phyloP scores from a whole-genome alignment of 2,113 vertebrate species.

The Cygnus buccinator region DNA sequence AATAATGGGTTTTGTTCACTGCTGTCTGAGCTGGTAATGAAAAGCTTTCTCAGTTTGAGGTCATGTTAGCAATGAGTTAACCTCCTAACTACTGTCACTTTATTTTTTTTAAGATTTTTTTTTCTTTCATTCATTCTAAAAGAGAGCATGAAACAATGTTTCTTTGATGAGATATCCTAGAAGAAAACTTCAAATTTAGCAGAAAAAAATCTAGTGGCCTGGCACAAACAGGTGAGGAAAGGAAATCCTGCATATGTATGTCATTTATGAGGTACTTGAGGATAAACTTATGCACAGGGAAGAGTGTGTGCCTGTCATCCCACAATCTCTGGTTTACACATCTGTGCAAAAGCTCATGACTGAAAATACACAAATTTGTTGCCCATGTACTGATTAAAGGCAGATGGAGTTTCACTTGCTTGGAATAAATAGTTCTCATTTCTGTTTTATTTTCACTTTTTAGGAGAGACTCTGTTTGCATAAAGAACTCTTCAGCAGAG shows the following conservation, averaged over 20 bases:
- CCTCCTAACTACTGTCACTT: background rate
- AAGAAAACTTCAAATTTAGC: background rate
- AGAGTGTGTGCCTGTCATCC: background rate
- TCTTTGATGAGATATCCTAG: background rate
- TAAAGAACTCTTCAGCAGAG: background rate
- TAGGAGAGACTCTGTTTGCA: conserved; percentile 10
- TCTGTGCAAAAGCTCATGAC: background rate
- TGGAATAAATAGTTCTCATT: conserved; percentile 7
- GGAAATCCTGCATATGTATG: background rate
- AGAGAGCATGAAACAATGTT: background rate
- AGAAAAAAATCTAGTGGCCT: background rate
- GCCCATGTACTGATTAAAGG: background rate
- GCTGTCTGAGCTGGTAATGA: background rate
- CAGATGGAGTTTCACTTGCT: background rate
- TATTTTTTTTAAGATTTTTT: background rate
- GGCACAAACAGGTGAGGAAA: background rate
- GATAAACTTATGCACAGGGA: background rate
- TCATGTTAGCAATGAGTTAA: background rate
- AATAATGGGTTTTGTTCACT: background rate
- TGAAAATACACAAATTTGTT: background rate
- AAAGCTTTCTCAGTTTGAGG: background rate
- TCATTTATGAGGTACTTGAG: background rate
- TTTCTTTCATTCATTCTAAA: background rate
- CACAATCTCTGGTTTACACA: background rate
- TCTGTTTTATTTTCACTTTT: conserved; percentile 10